Evolutionary conservation across 2,888 invertebrate genomes (phyloP).

Genomic region (Hipparchia sbordonii): DNA sequence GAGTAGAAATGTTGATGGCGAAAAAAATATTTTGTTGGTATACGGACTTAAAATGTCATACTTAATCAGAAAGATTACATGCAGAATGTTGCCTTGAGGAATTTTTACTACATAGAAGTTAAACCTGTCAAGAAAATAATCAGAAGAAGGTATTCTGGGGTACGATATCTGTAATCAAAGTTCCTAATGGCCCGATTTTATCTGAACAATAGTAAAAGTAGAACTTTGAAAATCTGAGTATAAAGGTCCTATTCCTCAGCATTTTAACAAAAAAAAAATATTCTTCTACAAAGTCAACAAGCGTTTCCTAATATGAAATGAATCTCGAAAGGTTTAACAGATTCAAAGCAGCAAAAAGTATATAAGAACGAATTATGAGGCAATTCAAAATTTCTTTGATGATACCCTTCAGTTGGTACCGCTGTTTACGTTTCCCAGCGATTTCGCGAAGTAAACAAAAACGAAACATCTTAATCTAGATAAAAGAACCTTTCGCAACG

Average conservation of each 20-base stretch:
- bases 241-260: background rate
- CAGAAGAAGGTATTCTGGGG: too few species aligned
- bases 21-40: too few species aligned
- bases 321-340: constrained; percentile 28
- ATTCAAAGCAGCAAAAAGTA: constrained; percentile 30
- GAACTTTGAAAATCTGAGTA: background rate
- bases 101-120: too few species aligned
- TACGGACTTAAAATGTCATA: too few species aligned
- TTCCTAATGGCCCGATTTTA: background rate
- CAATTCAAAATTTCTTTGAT: constrained; percentile 43
- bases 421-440: constrained; percentile 41
- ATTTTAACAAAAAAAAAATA: constrained; percentile 10
- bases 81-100: too few species aligned
- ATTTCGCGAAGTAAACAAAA: constrained; percentile 45
- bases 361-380: constrained; percentile 37
- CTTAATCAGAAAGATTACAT: too few species aligned
- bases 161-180: too few species aligned
- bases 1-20: too few species aligned
- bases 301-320: constrained; percentile 19
- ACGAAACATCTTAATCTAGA: constrained; percentile 45
- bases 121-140: too few species aligned
- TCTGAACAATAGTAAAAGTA: background rate
- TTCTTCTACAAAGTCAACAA: constrained; percentile 23
- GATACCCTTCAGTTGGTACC: constrained; percentile 41
- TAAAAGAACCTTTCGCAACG: constrained; percentile 46